These are phyloP conservation scores for Drosophila nr. medialis DNA, from an alignment of 2,888 invertebrate genomes.

Conservation along the genomic window DNA sequence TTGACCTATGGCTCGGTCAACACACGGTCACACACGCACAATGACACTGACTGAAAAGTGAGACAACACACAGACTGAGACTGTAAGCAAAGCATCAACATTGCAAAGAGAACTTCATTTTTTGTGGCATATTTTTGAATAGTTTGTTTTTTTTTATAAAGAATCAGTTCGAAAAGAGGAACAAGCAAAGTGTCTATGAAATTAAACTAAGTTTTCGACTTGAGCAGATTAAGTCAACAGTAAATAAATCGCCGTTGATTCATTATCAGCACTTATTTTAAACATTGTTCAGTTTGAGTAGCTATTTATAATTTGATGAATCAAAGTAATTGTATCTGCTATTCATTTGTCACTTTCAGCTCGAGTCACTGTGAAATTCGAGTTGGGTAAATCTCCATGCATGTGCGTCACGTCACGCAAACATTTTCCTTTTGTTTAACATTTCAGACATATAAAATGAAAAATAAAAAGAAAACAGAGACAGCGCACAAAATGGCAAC, in stretches of 20 bases:
- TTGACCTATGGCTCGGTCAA: constrained; percentile 18
- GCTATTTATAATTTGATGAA: background rate
- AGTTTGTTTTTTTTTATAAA: too few relatives aligned
- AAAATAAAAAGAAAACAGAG: constrained; percentile 1
- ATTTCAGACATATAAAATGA: constrained; percentile 16
- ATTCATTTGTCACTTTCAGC: constrained; percentile 13
- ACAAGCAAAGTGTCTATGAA: background rate
- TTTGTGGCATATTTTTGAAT: too few relatives aligned
- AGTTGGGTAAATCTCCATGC: constrained; percentile 16
- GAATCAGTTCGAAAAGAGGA: too few relatives aligned
- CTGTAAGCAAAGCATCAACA: background rate
- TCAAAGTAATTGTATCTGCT: background rate
- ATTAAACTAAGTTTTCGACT: background rate
- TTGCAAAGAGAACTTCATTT: too few relatives aligned
- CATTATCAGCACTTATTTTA: background rate
- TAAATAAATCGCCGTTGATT: too few relatives aligned
- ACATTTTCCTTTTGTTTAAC: constrained; percentile 35
- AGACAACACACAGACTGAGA: background rate
- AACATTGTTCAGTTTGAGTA: background rate
- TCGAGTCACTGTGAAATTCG: constrained; percentile 21
- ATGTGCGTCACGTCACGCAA: constrained; percentile 29
- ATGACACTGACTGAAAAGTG: constrained; percentile 14
- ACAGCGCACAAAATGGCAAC: constrained; percentile 34
- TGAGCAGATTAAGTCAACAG: background rate
- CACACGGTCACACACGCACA: background rate